These are phyloP conservation scores for Notothenia rossii DNA, from an alignment of 2,113 vertebrate species.

Conservation along the genomic window DNA sequence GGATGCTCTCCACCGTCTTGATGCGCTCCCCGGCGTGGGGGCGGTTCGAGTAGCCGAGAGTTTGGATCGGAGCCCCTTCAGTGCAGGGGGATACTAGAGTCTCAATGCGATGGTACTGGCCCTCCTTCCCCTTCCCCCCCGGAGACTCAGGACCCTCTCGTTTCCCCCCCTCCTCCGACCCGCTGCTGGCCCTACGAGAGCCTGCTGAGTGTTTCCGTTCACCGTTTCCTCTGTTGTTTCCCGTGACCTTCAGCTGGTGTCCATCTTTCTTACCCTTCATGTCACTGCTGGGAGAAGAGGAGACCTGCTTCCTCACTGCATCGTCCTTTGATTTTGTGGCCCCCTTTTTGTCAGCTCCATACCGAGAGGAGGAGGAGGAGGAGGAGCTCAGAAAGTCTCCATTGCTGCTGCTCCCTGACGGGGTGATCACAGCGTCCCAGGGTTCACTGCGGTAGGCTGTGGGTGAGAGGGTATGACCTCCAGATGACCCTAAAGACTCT, in stretches of 20 bases:
- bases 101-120: slow-evolving; percentile 94
- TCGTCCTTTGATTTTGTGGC: slow-evolving; percentile 66
- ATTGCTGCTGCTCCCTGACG: slow-evolving; percentile 69
- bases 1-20: slow-evolving; percentile 95
- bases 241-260: slow-evolving; percentile 54
- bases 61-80: slow-evolving; percentile 92
- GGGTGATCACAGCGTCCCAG: slow-evolving; percentile 81
- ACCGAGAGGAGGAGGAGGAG: slow-evolving; percentile 68
- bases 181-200: slow-evolving; percentile 69
- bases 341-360: slow-evolving; percentile 67
- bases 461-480: slow-evolving; percentile 79
- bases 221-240: slow-evolving; percentile 53
- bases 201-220: slow-evolving; percentile 67
- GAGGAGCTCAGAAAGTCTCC: slow-evolving; percentile 63
- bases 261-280: slow-evolving; percentile 81
- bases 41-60: slow-evolving; percentile 87
- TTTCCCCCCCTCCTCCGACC: slow-evolving; percentile 72
- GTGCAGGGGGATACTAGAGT: slow-evolving; percentile 92
- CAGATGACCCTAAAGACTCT: slow-evolving; percentile 65
- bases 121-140: slow-evolving; percentile 60
- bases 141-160: slow-evolving; percentile 56
- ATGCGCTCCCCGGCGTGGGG: slow-evolving; percentile 92
- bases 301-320: slow-evolving; percentile 81
- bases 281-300: slow-evolving; percentile 81
- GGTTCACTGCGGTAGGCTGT: slow-evolving; percentile 83